A percentile compares a stretch with the other conserved stretches of the same genome.
Evolutionary conservation across 30 jellyfish, hydroid and myxozoan genomes (phyloP).

Genomic region (Aurelia sp.): DNA sequence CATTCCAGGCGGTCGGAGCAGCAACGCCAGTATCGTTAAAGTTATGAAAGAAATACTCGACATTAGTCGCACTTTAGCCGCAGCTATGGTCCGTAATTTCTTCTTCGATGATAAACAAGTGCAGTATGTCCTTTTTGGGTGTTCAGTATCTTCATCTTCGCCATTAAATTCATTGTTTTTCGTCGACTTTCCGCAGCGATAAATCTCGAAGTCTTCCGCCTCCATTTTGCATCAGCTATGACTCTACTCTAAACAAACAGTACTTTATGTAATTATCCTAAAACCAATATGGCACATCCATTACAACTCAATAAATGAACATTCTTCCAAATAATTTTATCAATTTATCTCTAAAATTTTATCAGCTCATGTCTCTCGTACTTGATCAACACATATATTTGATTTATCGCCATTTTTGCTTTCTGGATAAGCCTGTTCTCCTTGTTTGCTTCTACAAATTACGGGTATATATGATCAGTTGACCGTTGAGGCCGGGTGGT

Average conservation of each 20-base stretch:
- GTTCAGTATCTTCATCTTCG: background rate
- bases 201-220: background rate
- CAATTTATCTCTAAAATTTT: too few relatives aligned
- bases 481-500: constrained; percentile 72
- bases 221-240: background rate
- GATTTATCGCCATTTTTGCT: constrained; percentile 63
- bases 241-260: background rate
- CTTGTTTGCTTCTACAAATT: constrained; percentile 45
- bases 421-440: constrained; percentile 28
- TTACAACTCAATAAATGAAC: background rate
- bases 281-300: constrained; percentile 26
- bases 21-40: constrained; percentile 23
- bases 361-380: too few relatives aligned
- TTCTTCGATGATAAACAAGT: constrained; percentile 34
- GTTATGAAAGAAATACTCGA: constrained; percentile 22
- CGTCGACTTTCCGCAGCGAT: background rate
- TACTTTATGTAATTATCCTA: constrained; percentile 28
- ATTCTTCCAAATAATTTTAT: too few relatives aligned
- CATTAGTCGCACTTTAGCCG: constrained; percentile 23
- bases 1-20: constrained; percentile 56
- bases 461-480: constrained; percentile 71
- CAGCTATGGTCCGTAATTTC: background rate
- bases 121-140: background rate
- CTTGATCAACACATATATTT: background rate
- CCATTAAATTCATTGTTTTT: background rate